These are phyloP conservation scores for Drosophila rufa DNA, from an alignment of 1,140 invertebrate genomes.

Conservation along the genomic window DNA sequence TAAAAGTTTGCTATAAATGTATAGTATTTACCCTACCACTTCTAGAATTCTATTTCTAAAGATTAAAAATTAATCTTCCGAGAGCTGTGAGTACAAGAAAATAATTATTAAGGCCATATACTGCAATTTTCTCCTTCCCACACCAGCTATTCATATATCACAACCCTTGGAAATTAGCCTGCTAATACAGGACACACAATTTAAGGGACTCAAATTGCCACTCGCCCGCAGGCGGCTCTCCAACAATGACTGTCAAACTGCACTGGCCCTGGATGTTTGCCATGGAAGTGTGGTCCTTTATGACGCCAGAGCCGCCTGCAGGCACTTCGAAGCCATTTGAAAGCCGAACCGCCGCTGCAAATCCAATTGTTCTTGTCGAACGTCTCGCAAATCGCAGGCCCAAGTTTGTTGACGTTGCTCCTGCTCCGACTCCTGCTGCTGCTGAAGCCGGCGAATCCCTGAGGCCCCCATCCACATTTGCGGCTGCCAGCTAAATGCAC, in stretches of 20 bases:
- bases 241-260: constrained; percentile 51
- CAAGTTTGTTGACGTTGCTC: constrained; percentile 41
- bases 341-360: constrained; percentile 46
- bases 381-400: constrained; percentile 42
- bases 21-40: too few species aligned
- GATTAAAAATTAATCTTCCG: background rate
- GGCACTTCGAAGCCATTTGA: constrained; percentile 36
- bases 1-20: too few species aligned
- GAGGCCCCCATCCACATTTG: constrained; percentile 11
- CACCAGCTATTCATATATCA: constrained; percentile 4
- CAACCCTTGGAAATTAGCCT: constrained; percentile 16
- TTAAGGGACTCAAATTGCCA: constrained; percentile 9
- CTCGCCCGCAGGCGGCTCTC: background rate
- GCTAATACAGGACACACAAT: constrained; percentile 24
- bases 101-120: background rate
- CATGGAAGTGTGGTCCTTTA: constrained; percentile 17
- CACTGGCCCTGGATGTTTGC: constrained; percentile 7
- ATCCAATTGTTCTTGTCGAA: constrained; percentile 80
- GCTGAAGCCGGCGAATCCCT: constrained; percentile 13
- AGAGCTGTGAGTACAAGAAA: background rate
- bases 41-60: background rate
- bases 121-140: background rate
- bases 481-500: constrained; percentile 59
- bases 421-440: background rate
- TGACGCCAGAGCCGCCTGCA: constrained; percentile 17